phyloP scores from a whole-genome alignment of 2,888 invertebrate species.

The Dusona sp. region DNA sequence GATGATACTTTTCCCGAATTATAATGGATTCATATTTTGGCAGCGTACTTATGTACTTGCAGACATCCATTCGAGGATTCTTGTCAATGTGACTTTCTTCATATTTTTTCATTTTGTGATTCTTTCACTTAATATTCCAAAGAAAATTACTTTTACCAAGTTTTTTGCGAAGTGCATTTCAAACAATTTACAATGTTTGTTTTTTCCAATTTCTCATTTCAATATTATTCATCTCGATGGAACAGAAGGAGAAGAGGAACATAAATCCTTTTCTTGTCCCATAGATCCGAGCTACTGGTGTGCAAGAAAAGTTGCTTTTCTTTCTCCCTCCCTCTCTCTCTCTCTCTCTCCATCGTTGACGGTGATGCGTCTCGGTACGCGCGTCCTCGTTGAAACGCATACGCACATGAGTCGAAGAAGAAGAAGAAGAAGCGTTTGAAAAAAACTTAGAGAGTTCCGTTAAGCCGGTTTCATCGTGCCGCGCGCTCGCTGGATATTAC shows the following conservation, averaged over 20 bases:
- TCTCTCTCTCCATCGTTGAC: constrained; percentile 29
- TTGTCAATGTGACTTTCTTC: not conserved
- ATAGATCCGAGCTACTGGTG: constrained; percentile 38
- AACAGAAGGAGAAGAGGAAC: not conserved
- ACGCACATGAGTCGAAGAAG: constrained; percentile 29
- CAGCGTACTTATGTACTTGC: not conserved
- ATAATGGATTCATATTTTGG: constrained; percentile 51
- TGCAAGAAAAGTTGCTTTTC: constrained; percentile 28
- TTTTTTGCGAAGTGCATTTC: not conserved
- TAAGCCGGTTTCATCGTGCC: constrained; percentile 68
- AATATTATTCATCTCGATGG: not conserved
- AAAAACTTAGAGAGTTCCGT: constrained; percentile 66
- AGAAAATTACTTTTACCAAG: not conserved
- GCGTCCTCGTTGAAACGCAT: constrained; percentile 49
- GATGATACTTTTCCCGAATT: constrained; percentile 46
- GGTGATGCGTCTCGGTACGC: constrained; percentile 60
- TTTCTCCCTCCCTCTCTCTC: not conserved
- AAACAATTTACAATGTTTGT: not conserved
- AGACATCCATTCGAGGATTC: not conserved
- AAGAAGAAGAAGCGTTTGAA: constrained; percentile 21
- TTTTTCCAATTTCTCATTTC: not conserved
- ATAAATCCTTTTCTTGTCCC: constrained; percentile 42
- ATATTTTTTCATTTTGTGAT: not conserved
- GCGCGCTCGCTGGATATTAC: constrained; percentile 61
- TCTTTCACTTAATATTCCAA: not conserved